Conservation (phyloP, 2,113 vertebrate genomes). For the Mohoua ochrocephala region DNA sequence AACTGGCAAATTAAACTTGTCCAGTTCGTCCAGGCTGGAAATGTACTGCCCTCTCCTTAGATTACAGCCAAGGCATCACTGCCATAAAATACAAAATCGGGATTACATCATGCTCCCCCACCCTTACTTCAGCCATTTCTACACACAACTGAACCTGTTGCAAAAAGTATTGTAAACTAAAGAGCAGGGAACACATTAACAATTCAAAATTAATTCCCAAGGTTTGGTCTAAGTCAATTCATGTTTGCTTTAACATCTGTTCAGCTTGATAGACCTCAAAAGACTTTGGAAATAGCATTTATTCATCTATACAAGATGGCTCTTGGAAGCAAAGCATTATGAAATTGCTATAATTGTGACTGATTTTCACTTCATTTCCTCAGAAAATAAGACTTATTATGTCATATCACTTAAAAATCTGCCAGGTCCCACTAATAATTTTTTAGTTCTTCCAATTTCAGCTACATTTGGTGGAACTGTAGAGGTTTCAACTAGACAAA, state of each 20-base stretch:
- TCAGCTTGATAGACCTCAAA: neutral
- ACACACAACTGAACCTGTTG: neutral
- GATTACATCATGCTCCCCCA: neutral
- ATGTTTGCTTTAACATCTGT: neutral
- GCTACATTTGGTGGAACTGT: neutral
- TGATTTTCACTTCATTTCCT: neutral
- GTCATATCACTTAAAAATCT: neutral
- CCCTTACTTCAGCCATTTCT: neutral
- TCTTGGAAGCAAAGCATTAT: neutral
- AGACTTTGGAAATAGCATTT: neutral
- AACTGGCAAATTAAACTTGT: neutral
- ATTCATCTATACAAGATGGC: neutral
- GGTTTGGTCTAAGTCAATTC: neutral
- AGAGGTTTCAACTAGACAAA: neutral
- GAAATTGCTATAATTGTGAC: neutral
- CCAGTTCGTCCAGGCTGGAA: neutral
- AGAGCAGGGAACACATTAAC: neutral
- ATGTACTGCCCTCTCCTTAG: rapidly evolving
- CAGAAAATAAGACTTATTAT: neutral
- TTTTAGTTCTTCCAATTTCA: neutral
- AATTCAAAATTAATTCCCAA: neutral
- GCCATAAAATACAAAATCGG: neutral
- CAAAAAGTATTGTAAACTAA: neutral
- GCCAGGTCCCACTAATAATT: neutral
- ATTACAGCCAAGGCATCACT: neutral